Percentiles rank a stretch among this genome's conserved stretches.
Conservation (phyloP, 2,113 vertebrate species). For the Phylloscopus trochiloides region DNA sequence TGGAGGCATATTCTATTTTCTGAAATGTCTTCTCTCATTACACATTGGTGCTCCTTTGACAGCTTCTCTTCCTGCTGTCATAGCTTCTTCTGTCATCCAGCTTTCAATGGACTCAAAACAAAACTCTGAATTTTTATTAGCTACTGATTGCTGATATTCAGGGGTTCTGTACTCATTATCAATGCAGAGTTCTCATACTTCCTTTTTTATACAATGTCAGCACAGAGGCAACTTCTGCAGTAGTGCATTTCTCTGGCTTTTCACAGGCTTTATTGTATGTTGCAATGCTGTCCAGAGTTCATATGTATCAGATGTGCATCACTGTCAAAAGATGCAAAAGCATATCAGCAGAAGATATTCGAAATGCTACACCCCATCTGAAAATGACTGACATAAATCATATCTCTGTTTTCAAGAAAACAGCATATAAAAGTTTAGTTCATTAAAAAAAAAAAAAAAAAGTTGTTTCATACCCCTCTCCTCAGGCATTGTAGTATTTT, state of each 20-base stretch:
- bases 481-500: background rate
- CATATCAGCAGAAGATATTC: background rate
- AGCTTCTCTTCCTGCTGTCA: conserved; percentile 32
- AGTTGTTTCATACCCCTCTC: background rate
- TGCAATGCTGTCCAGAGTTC: background rate
- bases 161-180: background rate
- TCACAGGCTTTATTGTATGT: background rate
- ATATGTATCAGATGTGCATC: background rate
- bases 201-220: background rate
- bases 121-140: conserved; percentile 1
- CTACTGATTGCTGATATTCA: background rate
- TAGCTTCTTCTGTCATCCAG: conserved; percentile 15
- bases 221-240: background rate
- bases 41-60: conserved; percentile 20
- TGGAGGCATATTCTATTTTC: conserved; percentile 60
- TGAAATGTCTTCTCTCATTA: conserved; percentile 40
- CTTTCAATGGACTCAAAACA: background rate
- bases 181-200: background rate
- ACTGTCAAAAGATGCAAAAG: background rate
- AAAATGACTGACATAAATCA: background rate
- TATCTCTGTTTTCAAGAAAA: background rate
- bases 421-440: background rate
- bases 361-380: background rate
- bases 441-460: background rate
- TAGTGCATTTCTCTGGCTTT: background rate